Percentiles rank a stretch among this genome's conserved stretches.
Conservation (phyloP, 2,797 vertebrate genomes). For the Melanotaenia pygmaea region DNA sequence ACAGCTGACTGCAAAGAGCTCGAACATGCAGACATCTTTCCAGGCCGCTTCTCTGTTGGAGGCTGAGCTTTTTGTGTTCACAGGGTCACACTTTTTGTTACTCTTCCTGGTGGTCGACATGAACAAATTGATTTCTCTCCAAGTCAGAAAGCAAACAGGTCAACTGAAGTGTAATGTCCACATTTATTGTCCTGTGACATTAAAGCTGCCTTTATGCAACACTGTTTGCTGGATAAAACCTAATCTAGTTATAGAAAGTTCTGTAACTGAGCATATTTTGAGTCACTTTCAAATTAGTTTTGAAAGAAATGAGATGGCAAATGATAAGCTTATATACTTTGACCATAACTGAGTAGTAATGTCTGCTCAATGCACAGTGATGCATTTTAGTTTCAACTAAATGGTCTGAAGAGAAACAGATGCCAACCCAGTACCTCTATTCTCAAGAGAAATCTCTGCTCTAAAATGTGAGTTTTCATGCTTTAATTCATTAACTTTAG, state of each 20-base stretch:
- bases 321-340: not conserved
- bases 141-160: not conserved
- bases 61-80: not conserved
- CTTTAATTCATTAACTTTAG: slow-evolving; percentile 1
- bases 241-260: not conserved
- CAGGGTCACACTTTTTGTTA: not conserved
- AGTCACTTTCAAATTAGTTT: not conserved
- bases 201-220: slow-evolving; percentile 15
- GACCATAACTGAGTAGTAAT: not conserved
- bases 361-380: not conserved
- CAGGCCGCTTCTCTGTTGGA: not conserved
- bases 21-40: not conserved
- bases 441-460: not conserved
- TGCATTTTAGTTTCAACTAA: not conserved
- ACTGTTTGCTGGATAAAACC: not conserved
- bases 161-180: slow-evolving; percentile 25
- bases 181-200: slow-evolving; percentile 30
- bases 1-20: not conserved
- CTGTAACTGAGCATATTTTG: not conserved
- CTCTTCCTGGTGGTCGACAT: not conserved
- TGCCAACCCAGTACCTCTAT: not conserved
- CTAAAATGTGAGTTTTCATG: not conserved
- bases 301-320: not conserved
- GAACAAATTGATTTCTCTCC: not conserved
- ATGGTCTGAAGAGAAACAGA: not conserved